Evolutionary conservation across 2,888 invertebrate species (phyloP).

Genomic region (Deilephila elpenor): DNA sequence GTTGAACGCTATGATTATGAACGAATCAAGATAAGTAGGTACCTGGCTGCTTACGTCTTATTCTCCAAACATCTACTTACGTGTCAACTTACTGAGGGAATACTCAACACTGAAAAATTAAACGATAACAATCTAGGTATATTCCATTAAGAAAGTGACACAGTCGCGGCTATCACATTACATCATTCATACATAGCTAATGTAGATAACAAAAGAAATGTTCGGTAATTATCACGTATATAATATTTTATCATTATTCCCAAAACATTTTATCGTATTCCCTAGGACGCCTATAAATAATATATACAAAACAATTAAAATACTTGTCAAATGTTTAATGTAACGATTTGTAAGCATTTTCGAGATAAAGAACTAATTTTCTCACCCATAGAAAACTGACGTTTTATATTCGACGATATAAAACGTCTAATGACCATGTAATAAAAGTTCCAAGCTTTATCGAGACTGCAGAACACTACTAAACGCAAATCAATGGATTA

Average conservation of each 20-base stretch:
- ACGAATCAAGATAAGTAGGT: constrained; percentile 30
- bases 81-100: neutral
- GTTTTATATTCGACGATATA: constrained; percentile 17
- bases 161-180: neutral
- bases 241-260: neutral
- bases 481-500: neutral
- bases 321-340: neutral
- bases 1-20: constrained; percentile 27
- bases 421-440: constrained; percentile 21
- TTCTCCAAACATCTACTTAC: constrained; percentile 11
- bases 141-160: constrained; percentile 12
- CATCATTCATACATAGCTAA: neutral
- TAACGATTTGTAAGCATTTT: neutral
- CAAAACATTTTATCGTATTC: neutral
- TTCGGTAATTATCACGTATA: neutral
- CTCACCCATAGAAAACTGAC: constrained; percentile 1
- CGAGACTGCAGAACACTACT: constrained; percentile 9
- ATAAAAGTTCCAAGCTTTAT: constrained; percentile 24
- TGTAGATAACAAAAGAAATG: neutral
- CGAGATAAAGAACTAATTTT: constrained; percentile 2
- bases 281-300: neutral
- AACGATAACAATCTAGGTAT: neutral
- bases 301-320: neutral
- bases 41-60: constrained; percentile 14
- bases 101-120: neutral